Base-by-base conservation (phyloP, 2,797 vertebrate genomes). In the Sparus aurata region DNA sequence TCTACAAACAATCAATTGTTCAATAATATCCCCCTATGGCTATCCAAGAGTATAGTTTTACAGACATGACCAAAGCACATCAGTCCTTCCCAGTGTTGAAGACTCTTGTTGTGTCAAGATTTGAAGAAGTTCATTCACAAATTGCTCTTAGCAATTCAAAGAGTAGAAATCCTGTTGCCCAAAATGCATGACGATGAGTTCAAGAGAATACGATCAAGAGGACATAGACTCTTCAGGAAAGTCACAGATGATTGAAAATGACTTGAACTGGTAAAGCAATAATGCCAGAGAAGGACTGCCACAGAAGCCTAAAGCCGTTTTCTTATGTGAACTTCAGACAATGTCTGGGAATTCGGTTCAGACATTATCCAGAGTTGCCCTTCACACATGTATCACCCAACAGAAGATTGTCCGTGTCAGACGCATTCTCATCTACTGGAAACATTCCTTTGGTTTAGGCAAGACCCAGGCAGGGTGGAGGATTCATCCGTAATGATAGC, bases 161-260 rank as follows among this genome's bases (percentile, higher is more conserved):
- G 70, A 53, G 69, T 9, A 61, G 72, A 77, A 83, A 62, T 77
- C 27, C 43, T 52, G 50, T 18, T 30, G 41, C 10, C 2, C n/a
- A 30, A 65, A 41, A 43, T 22, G 34, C 22, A 65, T 11, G 64
- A 53, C 0, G 61, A 55, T 15, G 68, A 82, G 30, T 70, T 81
- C 70, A 87, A 75, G 71, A 75, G 50, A 72, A 57, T 9, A 55
- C 13, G 57, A 79, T 61, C 43, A 71, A 76, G 55, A 75, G 46
- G 58, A 58, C 3, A 9, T 17, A 27, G 5, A 61, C 9, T 49
- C 49, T 38, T 68, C 22, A 8, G 49, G 23, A 66, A 67, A 63
- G 82, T 64, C 23, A 64, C 3, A 61, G 55, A 72, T 41, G 60
- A 84, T 7, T 60, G 23, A 67, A 68, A 79, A 74, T 20, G 23